Conservation (phyloP, 2,113 vertebrate genomes). For the Colistium nudipinnis region DNA sequence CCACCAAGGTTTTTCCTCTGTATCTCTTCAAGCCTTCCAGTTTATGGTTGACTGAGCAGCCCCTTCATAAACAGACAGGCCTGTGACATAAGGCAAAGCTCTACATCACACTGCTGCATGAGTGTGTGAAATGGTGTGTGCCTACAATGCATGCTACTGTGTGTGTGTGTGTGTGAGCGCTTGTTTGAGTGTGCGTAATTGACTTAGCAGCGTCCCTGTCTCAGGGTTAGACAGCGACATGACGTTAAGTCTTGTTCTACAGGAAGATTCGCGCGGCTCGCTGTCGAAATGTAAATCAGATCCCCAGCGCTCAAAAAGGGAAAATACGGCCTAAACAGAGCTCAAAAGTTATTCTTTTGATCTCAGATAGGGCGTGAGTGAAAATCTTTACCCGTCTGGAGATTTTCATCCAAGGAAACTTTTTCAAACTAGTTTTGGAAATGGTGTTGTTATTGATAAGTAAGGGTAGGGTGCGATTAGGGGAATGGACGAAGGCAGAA, state of each 20-base stretch:
- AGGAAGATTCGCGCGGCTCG: slow-evolving; percentile 62
- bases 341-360: slow-evolving; percentile 64
- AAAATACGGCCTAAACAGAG: slow-evolving; percentile 41
- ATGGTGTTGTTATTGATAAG: background rate
- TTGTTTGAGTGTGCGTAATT: slow-evolving; percentile 45
- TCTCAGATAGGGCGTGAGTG: slow-evolving; percentile 47
- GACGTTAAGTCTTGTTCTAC: slow-evolving; percentile 77
- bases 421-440: background rate
- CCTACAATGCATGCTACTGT: background rate
- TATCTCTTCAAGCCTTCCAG: slow-evolving; percentile 60
- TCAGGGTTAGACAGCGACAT: slow-evolving; percentile 72
- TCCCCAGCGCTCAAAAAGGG: slow-evolving; percentile 42
- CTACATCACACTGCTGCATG: slow-evolving; percentile 27
- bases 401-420: slow-evolving; percentile 30
- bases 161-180: slow-evolving; percentile 11
- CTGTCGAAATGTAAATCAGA: slow-evolving; percentile 68
- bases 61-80: slow-evolving; percentile 58
- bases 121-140: background rate
- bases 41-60: slow-evolving; percentile 64
- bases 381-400: slow-evolving; percentile 35
- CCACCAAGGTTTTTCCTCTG: slow-evolving; percentile 57
- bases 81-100: slow-evolving; percentile 53
- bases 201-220: slow-evolving; percentile 63
- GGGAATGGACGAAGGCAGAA: background rate
- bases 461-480: too few relatives aligned